Conservation (phyloP, 2,797 vertebrate species). For the Gallinago solitaria region DNA sequence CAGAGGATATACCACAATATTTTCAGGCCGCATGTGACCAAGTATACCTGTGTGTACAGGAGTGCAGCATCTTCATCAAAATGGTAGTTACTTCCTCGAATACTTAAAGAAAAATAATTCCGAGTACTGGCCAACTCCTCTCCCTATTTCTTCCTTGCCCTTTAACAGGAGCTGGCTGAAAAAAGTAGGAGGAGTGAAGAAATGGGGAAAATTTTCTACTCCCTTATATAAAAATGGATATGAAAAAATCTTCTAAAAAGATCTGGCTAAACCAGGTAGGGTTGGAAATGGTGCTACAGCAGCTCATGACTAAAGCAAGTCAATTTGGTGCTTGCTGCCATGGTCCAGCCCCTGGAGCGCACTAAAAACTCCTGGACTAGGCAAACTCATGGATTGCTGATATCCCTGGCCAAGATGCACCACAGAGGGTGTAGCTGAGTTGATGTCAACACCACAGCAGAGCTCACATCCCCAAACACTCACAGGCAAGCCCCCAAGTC, state of each 20-base stretch:
- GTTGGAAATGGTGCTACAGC: neutral
- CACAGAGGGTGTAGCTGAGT: accelerated
- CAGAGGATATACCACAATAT: neutral
- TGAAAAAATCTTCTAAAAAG: neutral
- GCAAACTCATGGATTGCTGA: accelerated
- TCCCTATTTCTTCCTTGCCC: neutral
- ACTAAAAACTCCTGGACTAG: neutral
- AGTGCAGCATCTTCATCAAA: neutral
- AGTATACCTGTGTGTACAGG: accelerated
- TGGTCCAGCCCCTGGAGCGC: neutral
- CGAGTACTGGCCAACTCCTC: neutral
- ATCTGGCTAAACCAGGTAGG: neutral
- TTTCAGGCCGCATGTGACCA: neutral
- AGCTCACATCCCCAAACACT: neutral
- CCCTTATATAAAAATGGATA: neutral
- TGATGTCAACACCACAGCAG: neutral
- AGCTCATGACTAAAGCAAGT: neutral
- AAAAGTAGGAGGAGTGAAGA: neutral
- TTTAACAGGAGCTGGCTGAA: neutral
- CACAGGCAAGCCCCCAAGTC: neutral
- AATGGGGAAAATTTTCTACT: neutral
- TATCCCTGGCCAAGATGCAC: neutral
- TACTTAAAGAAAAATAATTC: neutral
- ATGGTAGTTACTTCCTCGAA: neutral
- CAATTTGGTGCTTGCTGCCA: neutral